phyloP scores from a whole-genome alignment of 2,888 invertebrate genomes.

The Eupsilia transversa region DNA sequence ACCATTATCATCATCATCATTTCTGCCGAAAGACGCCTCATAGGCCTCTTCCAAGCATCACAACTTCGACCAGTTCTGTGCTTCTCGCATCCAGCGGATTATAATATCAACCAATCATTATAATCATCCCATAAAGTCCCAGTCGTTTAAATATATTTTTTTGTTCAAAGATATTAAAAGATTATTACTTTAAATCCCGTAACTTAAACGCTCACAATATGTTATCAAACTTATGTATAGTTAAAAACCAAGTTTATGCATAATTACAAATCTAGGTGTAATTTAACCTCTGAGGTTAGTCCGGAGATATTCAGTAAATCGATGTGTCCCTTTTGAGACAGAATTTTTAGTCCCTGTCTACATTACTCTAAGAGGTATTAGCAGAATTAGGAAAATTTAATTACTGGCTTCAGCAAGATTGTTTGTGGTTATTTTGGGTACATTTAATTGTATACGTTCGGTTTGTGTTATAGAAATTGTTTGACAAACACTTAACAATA shows the following conservation, averaged over 20 bases:
- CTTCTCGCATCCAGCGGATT: neutral
- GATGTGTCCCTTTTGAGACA: slow-evolving; percentile 34
- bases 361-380: slow-evolving; percentile 36
- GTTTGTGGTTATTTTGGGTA: slow-evolving; percentile 20
- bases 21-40: no score
- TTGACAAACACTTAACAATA: neutral
- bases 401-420: slow-evolving; percentile 28
- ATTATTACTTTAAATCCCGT: neutral
- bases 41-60: no score
- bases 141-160: neutral
- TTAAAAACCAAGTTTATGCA: neutral
- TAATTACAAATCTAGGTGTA: slow-evolving; percentile 10
- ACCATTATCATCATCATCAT: no score
- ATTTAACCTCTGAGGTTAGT: slow-evolving; percentile 15
- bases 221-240: no score
- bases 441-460: slow-evolving; percentile 1
- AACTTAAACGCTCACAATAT: no score
- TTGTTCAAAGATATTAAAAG: neutral
- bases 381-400: slow-evolving; percentile 50
- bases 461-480: neutral
- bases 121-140: neutral
- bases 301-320: slow-evolving; percentile 29
- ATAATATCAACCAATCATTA: neutral
- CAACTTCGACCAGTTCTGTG: no score
- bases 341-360: slow-evolving; percentile 33